A percentile compares a stretch with the other conserved stretches of the same genome.
These are phyloP conservation scores for Parazoanthus atlanticus DNA, from an alignment of 92 coral and sea anemone genomes.

Conservation along the genomic window DNA sequence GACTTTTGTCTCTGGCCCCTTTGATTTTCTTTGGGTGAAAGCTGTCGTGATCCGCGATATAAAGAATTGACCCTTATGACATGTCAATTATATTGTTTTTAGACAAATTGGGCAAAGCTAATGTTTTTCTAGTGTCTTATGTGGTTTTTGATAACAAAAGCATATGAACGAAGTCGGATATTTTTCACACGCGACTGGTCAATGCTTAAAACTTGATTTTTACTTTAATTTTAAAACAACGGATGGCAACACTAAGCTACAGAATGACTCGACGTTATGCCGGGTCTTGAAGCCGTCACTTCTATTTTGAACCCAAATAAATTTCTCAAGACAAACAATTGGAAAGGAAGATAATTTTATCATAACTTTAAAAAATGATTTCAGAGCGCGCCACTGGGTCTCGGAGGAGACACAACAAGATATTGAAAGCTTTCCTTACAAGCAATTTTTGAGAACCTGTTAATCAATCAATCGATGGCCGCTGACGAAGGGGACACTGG, in stretches of 20 bases:
- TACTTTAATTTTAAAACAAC: not conserved
- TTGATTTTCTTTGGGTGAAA: not conserved
- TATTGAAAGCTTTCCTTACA: not conserved
- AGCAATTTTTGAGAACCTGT: not conserved
- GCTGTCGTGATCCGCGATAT: not conserved
- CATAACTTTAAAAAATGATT: not conserved
- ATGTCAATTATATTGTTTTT: constrained; percentile 19
- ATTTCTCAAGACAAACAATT: not conserved
- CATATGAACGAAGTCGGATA: not conserved
- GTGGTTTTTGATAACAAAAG: constrained; percentile 7
- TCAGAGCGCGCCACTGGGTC: not conserved
- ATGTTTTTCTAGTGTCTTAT: not conserved
- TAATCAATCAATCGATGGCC: not conserved
- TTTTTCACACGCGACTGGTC: not conserved
- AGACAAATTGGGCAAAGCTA: constrained; percentile 8
- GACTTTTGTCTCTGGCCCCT: not conserved
- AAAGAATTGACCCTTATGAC: not conserved
- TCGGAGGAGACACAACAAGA: not conserved
- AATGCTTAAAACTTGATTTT: not conserved
- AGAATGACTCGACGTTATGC: not conserved
- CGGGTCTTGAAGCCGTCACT: not conserved
- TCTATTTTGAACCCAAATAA: not conserved
- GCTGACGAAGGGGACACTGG: not conserved
- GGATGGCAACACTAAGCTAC: not conserved
- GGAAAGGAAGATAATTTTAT: not conserved